Percentiles rank a stretch among this genome's conserved stretches.
Evolutionary conservation across 2,113 vertebrate species (phyloP).

Genomic region (Hemibagrus wyckioides): DNA sequence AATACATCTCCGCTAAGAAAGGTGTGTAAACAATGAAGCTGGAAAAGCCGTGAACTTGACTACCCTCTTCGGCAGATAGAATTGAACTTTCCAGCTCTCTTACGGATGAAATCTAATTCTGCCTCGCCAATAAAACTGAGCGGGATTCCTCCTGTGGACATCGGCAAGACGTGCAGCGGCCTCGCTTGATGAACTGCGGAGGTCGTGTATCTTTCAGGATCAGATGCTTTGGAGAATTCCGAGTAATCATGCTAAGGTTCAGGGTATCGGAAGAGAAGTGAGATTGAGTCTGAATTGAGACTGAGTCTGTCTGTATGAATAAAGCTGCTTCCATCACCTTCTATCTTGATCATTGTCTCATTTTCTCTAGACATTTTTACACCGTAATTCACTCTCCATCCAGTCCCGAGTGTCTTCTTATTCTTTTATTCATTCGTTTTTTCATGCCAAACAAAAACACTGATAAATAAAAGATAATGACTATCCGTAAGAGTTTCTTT

Average conservation of each 20-base stretch:
- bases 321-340: neutral
- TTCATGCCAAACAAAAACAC: neutral
- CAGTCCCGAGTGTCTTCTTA: neutral
- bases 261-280: neutral
- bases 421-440: neutral
- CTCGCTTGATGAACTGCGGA: constrained; percentile 41
- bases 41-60: constrained; percentile 9
- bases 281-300: neutral
- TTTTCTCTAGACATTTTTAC: neutral
- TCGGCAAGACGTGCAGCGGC: neutral
- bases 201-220: constrained; percentile 17
- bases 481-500: neutral
- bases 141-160: constrained; percentile 36
- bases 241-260: constrained; percentile 27
- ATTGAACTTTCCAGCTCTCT: constrained; percentile 47
- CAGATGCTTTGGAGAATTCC: constrained; percentile 8
- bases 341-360: neutral
- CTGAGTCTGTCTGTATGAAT: constrained; percentile 1
- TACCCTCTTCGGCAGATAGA: constrained; percentile 26
- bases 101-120: constrained; percentile 46
- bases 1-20: neutral
- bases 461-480: neutral
- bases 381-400: neutral
- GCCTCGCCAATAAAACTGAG: constrained; percentile 43
- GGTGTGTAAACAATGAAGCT: neutral